Evolutionary conservation across 1,140 invertebrate genomes (phyloP), one percentile per base, ranked within the genome.

Genomic region (Archivesica marissinica): DNA sequence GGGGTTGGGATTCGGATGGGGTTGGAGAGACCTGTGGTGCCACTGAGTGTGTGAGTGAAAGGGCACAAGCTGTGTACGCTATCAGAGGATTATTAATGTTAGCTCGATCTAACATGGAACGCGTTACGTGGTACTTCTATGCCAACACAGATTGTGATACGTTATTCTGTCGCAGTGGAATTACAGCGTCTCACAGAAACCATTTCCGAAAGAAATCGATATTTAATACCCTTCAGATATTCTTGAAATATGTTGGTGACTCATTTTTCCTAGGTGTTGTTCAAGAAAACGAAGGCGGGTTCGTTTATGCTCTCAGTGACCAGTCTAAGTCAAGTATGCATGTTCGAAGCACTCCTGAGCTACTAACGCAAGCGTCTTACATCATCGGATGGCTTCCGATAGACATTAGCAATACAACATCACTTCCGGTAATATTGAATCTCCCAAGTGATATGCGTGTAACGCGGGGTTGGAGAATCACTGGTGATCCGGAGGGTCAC

Each of bases 71-170:
- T 41, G n/a, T 89, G 6, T 89, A 90, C 52, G 90, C 80, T 15
- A 47, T 88, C 2, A 64, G 90, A 39, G 90, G 88, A 35, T 76
- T 91, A 7, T 35, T 89, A 28, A 75, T 91, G 17, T 41, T 88
- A 13, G 52, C 87, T 0, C 75, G 90, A 23, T 79, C 74, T 7
- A 79, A 79, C 38, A 61, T 90, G 25, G 85, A 84, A 41, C 87
- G 87, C 47, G 87, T 87, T 0, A 88, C 87, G 0, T 91, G 90
- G 90, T 91, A 87, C 81, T 91, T 91, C 84, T 91, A 89, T 72
- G 90, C 88, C 33, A 89, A 90, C 77, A 74, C 79, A 11, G 77
- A 90, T 2, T 87, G 87, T 66, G 74, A 87, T 50, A 87, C 87
- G 20, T 35, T 91, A 25, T 91, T 85, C 76, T 89, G 90, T 50